Evolutionary conservation across 2,888 invertebrate species (phyloP), one percentile per base, ranked within the genome.

Genomic region (Celastrina argiolus): DNA sequence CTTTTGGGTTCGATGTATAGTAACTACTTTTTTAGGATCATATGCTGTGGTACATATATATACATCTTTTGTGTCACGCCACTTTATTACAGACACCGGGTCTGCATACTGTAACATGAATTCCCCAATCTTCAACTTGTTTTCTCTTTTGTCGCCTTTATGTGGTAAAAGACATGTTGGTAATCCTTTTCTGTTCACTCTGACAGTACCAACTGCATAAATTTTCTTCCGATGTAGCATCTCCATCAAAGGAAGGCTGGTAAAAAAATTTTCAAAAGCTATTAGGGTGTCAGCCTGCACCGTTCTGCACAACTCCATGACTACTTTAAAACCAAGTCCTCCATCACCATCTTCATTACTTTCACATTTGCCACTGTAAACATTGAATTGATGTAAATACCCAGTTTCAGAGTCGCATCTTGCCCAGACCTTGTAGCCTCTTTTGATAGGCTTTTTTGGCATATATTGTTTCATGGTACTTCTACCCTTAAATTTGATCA

Each of bases 211-310:
- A 34, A 75, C 75, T 56, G 74, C 71, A 72, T 70, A 75, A 67
- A 76, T 74, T 18, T 71, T 65, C 63, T 69, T 72, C 67, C 73
- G 59, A 71, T 71, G 72, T 61, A 77, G 66, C 64, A 64, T 71
- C 31, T 74, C 73, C 69, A 75, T 68, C 41, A 77, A 64, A 31
- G 72, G 67, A 26, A 70, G 72, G 14, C 75, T 69, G 1, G 76
- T 75, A 64, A 77, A 78, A 66, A 78, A 78, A 63, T 77, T 77
- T 39, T 78, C 77, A 67, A 78, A 79, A 3, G 75, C 76, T n/a
- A 77, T 41, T 66, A 75, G 65, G 0, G 75, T 75, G 42, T 77
- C 72, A 68, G 10, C 22, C 18, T 74, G 75, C 22, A 76, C 42
- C 56, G 58, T 69, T 59, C 31, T 56, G 34, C 66, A 36, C n/a